Evolutionary conservation across 1,140 invertebrate genomes (phyloP).

Genomic region (Octopus sinensis): DNA sequence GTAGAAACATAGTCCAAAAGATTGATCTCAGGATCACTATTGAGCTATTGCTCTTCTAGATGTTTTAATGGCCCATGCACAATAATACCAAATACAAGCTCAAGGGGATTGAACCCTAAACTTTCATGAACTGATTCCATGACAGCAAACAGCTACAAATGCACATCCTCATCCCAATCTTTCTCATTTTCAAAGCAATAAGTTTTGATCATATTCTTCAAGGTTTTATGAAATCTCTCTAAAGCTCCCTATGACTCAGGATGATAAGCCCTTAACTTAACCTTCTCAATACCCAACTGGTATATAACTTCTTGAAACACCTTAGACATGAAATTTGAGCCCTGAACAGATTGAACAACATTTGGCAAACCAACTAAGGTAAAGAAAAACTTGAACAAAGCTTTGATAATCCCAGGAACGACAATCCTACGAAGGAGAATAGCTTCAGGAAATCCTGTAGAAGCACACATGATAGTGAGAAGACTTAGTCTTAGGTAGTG

Average conservation of each 20-base stretch:
- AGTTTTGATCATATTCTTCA: conserved; percentile 20
- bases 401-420: conserved; percentile 8
- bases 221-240: conserved; percentile 18
- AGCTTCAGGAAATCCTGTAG: conserved; percentile 14
- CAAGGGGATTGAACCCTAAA: conserved; percentile 30
- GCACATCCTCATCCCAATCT: conserved; percentile 28
- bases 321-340: conserved; percentile 27
- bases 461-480: conserved; percentile 19
- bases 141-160: conserved; percentile 28
- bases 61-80: conserved; percentile 26
- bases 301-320: conserved; percentile 24
- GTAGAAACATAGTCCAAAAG: conserved; percentile 24
- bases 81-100: conserved; percentile 28
- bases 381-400: conserved; percentile 24
- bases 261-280: conserved; percentile 20
- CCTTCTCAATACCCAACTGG: conserved; percentile 19
- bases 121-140: conserved; percentile 27
- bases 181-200: conserved; percentile 23
- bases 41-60: conserved; percentile 23
- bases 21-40: conserved; percentile 12
- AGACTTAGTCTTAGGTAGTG: conserved; percentile 19
- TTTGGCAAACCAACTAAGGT: conserved; percentile 22
- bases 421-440: conserved; percentile 21
- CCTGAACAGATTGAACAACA: conserved; percentile 24
- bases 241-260: conserved; percentile 22